Base-by-base conservation (phyloP, 1,140 invertebrate species). In the Rhynchophorus ferrugineus region DNA sequence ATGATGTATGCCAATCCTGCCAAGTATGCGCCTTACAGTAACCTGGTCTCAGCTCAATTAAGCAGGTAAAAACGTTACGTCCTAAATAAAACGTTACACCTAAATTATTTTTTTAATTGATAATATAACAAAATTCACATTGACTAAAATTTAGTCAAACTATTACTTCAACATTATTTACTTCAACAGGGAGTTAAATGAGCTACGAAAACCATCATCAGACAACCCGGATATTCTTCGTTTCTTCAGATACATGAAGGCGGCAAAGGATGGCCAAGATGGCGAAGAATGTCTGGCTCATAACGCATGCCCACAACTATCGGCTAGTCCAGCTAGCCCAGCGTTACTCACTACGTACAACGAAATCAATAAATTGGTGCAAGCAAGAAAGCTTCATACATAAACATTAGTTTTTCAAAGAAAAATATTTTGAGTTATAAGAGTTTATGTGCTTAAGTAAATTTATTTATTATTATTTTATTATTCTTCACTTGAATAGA, bases 201-300 rank as follows among this genome's bases (percentile, higher is more conserved):
- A 90, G 61, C 70, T 91, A 21, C 75, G 85, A 9, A 84, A 87
- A 42, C 88, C 88, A 2, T 81, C 84, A 1, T 82, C 80, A 1
- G 86, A 89, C 67, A 90, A 89, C 64, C 82, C 85, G 3, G 87
- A 90, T 54, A 88, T 90, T 21, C 69, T 91, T 9, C 73, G 88
- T 22, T 91, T 90, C 74, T 91, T 90, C 76, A 80, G 81, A 36
- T 90, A 90, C 68, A 90, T 91, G 87, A 82, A 87, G 57, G 86
- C 88, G 1, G 88, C 88, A 3, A 85, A 89, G 61, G 83, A 88
- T 56, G 88, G 87, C 0, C 88, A 91, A 61, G 87, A 89, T 57
- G 83, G 83, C 2, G 67, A 77, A 5, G 79, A 82, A 57, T 91
- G 87, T 63, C 50, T 61, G 9, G 71, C 75, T 2, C 75, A 79